Evolutionary conservation across 2,113 vertebrate species (phyloP).

Genomic region (Dendropsophus ebraccatus): DNA sequence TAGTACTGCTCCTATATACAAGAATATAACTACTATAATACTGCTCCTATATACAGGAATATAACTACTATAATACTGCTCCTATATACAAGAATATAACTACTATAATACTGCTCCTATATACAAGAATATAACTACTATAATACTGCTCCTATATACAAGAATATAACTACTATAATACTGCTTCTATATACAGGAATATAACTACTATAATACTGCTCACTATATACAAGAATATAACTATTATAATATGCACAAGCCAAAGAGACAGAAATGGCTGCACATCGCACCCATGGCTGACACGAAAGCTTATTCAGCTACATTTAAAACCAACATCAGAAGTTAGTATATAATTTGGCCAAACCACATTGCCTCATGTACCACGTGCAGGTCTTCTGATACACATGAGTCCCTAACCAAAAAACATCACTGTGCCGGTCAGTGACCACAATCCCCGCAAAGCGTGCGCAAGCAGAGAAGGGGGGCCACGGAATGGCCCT

Average conservation of each 20-base stretch:
- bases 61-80: background rate
- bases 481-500: no score
- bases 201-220: constrained; percentile 6
- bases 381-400: no score
- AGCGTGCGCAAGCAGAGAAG: no score
- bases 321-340: no score
- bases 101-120: background rate
- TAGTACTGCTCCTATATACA: background rate
- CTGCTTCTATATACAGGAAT: background rate
- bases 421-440: no score
- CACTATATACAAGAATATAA: constrained; percentile 1
- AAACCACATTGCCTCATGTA: no score
- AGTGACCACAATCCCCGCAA: no score
- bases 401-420: no score
- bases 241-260: background rate
- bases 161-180: background rate
- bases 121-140: constrained; percentile 2
- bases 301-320: no score
- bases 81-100: background rate
- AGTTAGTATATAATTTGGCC: no score
- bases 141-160: background rate
- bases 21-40: constrained; percentile 1
- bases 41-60: background rate
- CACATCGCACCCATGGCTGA: no score
- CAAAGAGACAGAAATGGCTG: no score